phyloP scores from a whole-genome alignment of 2,888 invertebrate species.

The Plagodis pulveraria region DNA sequence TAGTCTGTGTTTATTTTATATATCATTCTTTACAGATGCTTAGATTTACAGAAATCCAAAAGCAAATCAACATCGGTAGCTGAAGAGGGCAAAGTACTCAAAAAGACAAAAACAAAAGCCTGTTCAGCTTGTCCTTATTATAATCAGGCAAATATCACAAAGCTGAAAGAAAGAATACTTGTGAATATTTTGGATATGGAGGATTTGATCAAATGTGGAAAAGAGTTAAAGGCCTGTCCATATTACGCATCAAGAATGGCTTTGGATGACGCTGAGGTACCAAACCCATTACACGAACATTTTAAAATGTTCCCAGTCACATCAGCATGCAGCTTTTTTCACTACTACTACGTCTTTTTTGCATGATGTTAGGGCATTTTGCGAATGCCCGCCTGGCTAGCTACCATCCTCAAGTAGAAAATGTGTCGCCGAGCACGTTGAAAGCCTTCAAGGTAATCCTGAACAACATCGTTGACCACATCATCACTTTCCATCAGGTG shows the following conservation, averaged over 20 bases:
- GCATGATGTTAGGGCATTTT: too few relatives aligned
- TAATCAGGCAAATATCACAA: slow-evolving; percentile 85
- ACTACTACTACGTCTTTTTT: too few relatives aligned
- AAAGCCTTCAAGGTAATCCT: too few relatives aligned
- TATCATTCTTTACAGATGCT: slow-evolving; percentile 86
- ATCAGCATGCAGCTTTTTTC: too few relatives aligned
- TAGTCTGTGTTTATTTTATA: background rate
- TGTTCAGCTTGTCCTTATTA: slow-evolving; percentile 88
- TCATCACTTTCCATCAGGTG: too few relatives aligned
- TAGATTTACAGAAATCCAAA: slow-evolving; percentile 91
- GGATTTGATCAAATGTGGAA: slow-evolving; percentile 89
- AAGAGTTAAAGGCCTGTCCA: slow-evolving; percentile 92
- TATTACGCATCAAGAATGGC: slow-evolving; percentile 96
- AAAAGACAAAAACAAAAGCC: slow-evolving; percentile 84
- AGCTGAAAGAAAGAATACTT: slow-evolving; percentile 87
- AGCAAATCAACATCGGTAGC: slow-evolving; percentile 82
- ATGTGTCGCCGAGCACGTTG: too few relatives aligned
- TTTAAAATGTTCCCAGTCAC: too few relatives aligned
- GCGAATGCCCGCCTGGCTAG: too few relatives aligned
- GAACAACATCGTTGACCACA: too few relatives aligned
- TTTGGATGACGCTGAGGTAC: slow-evolving; percentile 91
- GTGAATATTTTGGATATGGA: slow-evolving; percentile 94
- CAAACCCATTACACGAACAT: background rate
- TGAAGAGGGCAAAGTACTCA: slow-evolving; percentile 86
- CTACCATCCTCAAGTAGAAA: too few relatives aligned